Evolutionary conservation across 2,888 invertebrate genomes (phyloP), one percentile per base, ranked within the genome.

Genomic region (Chrysomela aeneicollis): DNA sequence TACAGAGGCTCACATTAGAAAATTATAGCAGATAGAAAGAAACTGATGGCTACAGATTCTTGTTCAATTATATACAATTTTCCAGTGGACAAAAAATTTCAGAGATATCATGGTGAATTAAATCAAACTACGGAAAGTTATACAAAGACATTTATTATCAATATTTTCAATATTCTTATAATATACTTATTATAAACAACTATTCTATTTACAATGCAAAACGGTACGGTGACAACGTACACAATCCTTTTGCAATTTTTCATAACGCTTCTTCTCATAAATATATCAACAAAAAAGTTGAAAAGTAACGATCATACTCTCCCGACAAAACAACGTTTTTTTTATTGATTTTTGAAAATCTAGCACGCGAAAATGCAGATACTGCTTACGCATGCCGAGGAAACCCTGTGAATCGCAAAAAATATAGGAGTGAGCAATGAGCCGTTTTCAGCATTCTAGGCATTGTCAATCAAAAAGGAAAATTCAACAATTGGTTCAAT

Each of bases 141-240:
- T 82, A 82, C 82, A 83, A 83, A 83, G 81, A 83, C 83, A 82
- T 83, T 83, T 82, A 80, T 77, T 80, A 15, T 35, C 12, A 80
- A 80, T 81, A 78, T 78, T 82, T 81, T 81, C 81, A 81, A 80
- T 82, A 82, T 79, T 79, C 78, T 80, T 82, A 82, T 82, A 80
- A 81, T 42, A n/a, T 4, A 2, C 42, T 42, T 81, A 81, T 79
- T 81, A 82, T 83, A 82, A 82, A 82, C 82, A 82, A 82, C 81
- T 82, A 82, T 82, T 78, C 80, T 82, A 82, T 83, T 73, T 83
- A 83, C 83, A 83, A 81, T 81, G 81, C 78, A 42, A 15, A 82
- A 81, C 81, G 81, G 80, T 81, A 80, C 79, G 80, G 76, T 79
- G 77, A 79, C 80, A 79, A 78, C 77, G 77, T 79, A 78, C 78